Evolutionary conservation across 2,888 invertebrate species (phyloP), one percentile per base, ranked within the genome.

Genomic region (Tortricodes alternella): DNA sequence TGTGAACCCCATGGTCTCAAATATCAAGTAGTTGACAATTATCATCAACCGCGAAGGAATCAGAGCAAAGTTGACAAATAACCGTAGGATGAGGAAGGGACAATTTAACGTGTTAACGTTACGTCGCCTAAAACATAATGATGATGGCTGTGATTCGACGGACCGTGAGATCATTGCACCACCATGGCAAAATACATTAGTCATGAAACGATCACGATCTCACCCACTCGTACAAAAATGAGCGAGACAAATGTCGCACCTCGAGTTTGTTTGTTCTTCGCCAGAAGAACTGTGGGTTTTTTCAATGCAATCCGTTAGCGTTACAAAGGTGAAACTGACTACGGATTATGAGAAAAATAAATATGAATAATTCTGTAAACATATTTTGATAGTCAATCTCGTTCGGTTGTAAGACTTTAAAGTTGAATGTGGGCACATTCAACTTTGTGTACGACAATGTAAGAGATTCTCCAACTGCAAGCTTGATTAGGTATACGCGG

Each of bases 151-250:
- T 49, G 52, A 57, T 46, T 39, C 19, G 46, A 53, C 52, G 53
- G 51, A 50, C 39, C 53, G 64, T 72, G 70, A 73, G 77, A 79
- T 80, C 72, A 77, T 82, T 81, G 74, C 79, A 76, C 75, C 72
- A 73, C 60, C 65, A 69, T 74, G 70, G 66, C 72, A 70, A 73
- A 76, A 68, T 64, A 68, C 67, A 73, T 77, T 78, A 79, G 73
- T 76, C 79, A 82, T 73, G 70, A 68, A 65, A 63, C 62, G 68
- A 67, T 71, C 69, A 70, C 73, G 68, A 71, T 76, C 70, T 71
- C 76, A 72, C 76, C 73, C 70, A 77, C 74, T 66, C 66, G 62
- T 66, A 64, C 64, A 57, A 55, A 48, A 62, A 18, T 46, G 62
- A 61, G 63, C 63, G 52, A 70, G 68, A 73, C 72, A 74, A 77